phyloP scores from a whole-genome alignment of 1,140 invertebrate species.

The Drosophila ogumai region DNA sequence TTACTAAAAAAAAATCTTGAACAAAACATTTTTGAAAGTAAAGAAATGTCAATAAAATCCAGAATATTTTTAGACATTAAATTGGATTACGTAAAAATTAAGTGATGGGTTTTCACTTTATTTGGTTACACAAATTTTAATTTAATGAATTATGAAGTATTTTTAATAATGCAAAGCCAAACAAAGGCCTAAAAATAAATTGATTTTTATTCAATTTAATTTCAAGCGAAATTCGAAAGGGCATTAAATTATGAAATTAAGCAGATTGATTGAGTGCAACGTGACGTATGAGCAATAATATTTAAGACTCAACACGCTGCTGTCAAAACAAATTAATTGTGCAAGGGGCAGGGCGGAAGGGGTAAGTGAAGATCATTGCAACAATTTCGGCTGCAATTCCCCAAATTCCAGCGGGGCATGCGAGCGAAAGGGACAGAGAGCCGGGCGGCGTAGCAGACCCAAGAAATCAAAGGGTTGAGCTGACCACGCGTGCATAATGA shows the following conservation, averaged over 20 bases:
- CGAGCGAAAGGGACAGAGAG: constrained; percentile 9
- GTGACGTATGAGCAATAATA: constrained; percentile 48
- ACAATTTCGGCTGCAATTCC: constrained; percentile 45
- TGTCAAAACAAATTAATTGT: constrained; percentile 48
- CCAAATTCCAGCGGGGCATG: constrained; percentile 27
- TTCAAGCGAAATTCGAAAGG: background rate
- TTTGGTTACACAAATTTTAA: background rate
- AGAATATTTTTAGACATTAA: background rate
- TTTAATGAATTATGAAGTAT: no score
- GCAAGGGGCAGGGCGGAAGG: background rate
- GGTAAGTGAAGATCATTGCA: constrained; percentile 22
- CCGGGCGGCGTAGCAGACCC: background rate
- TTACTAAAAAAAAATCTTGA: background rate
- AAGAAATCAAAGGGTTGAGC: constrained; percentile 59
- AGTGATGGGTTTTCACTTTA: background rate
- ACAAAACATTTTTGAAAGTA: background rate
- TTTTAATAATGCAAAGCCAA: background rate
- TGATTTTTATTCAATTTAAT: background rate
- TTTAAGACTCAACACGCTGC: constrained; percentile 35
- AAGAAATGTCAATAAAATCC: background rate
- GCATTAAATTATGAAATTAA: background rate
- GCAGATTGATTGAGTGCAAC: constrained; percentile 34
- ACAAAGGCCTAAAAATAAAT: background rate
- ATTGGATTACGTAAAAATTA: background rate
- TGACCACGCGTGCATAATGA: constrained; percentile 81